phyloP scores from a whole-genome alignment of 2,797 vertebrate species.

The Loris lydekkerianus region DNA sequence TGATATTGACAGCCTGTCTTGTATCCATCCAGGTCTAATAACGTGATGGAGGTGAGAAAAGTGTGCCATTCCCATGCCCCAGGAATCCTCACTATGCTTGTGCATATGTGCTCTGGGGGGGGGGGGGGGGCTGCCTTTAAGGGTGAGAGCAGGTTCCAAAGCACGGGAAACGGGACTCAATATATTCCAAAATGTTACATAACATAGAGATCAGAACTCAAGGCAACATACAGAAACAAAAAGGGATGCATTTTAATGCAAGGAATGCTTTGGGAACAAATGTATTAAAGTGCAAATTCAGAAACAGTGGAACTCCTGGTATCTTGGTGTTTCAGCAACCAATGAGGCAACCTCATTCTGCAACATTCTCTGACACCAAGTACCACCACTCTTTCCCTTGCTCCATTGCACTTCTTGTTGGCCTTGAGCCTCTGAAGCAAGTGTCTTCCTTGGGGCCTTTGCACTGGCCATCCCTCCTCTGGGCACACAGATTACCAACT shows the following conservation, averaged over 20 bases:
- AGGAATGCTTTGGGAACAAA: not conserved
- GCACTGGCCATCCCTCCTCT: not conserved
- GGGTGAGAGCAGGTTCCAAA: not conserved
- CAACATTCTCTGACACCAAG: not conserved
- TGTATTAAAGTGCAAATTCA: not conserved
- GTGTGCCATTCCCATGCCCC: not conserved
- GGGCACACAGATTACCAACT: not conserved
- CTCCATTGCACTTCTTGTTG: not conserved
- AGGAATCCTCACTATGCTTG: not conserved
- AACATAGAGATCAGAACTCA: not conserved
- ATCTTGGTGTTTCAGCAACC: not conserved
- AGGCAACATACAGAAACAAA: not conserved
- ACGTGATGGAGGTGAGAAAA: not conserved
- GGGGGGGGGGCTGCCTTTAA: not conserved
- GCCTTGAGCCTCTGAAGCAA: not conserved
- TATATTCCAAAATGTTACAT: not conserved
- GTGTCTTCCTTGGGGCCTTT: not conserved
- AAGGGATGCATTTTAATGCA: not conserved
- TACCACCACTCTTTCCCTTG: fast-evolving
- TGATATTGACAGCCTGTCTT: not conserved
- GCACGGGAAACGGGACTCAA: not conserved
- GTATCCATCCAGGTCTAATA: not conserved
- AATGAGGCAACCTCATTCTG: fast-evolving
- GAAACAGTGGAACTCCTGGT: not conserved
- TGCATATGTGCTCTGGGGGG: not conserved